A percentile compares a stretch with the other conserved stretches of the same genome.
These are phyloP conservation scores for Cataglyphis albicans DNA, from an alignment of 2,888 invertebrate species.

Conservation along the genomic window DNA sequence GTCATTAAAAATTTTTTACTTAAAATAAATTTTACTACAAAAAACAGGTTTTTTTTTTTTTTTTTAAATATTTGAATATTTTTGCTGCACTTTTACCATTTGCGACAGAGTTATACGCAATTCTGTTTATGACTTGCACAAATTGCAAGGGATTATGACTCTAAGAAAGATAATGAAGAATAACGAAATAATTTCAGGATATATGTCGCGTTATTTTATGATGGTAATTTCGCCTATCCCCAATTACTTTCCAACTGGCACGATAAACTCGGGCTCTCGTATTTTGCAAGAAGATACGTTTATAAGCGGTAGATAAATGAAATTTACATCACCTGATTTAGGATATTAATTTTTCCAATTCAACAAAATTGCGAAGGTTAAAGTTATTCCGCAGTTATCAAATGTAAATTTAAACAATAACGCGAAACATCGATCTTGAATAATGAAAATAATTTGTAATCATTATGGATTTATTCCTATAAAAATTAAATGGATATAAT, in stretches of 20 bases:
- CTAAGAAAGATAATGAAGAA: neutral
- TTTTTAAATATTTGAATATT: neutral
- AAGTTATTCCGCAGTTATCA: neutral
- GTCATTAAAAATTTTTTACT: neutral
- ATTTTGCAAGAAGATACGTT: neutral
- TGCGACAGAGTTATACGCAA: neutral
- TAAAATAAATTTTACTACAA: neutral
- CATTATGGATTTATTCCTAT: neutral
- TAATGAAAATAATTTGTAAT: neutral
- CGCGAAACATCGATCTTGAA: neutral
- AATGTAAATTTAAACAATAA: neutral
- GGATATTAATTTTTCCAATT: conserved; percentile 18
- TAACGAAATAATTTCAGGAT: conserved; percentile 4
- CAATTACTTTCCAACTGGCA: conserved; percentile 1
- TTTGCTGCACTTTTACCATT: neutral
- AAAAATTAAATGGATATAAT: neutral
- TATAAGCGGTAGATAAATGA: conserved; percentile 1
- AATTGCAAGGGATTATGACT: neutral
- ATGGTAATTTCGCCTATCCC: conserved; percentile 4
- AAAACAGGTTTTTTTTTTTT: neutral
- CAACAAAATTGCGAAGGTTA: neutral
- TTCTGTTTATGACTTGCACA: neutral
- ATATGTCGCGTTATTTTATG: neutral
- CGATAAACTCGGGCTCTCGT: conserved; percentile 15
- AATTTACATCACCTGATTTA: neutral